Evolutionary conservation across 2,113 vertebrate species (phyloP), one percentile per base, ranked within the genome.

Genomic region (Ciconia stormi): DNA sequence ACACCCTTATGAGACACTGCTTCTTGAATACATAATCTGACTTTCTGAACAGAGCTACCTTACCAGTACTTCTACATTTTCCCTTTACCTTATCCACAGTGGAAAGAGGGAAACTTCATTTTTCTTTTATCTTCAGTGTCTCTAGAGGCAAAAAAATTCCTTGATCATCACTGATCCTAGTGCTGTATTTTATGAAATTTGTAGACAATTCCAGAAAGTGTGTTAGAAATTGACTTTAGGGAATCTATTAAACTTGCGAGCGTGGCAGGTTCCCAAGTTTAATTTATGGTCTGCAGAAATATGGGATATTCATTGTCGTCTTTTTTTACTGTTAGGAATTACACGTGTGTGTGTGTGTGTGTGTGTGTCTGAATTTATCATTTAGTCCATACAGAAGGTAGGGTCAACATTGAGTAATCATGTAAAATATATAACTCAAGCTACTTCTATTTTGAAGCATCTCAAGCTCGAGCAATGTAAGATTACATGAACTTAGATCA

Each of bases 231-330:
- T 96, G 65, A 97, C 95, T 97, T 86, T 66, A 86, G 69, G 62
- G 92, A 97, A 97, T 97, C 89, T 93, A 84, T 97, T 97, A 97
- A 97, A 96, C 73, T 97, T 96, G n/a, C 2, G 25, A 94, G 44
- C 16, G 17, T 98, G 96, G 91, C 93, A 94, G 78, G 34, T 93
- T 89, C 91, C 94, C 94, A 96, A 88, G 71, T 82, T 93, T 95
- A 97, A 98, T 98, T 97, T 98, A 98, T 90, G 74, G 66, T 92
- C 95, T 97, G 93, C 93, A 98, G 95, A 98, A 96, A 97, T 97
- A 97, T 65, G 97, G 90, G 90, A 65, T 95, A 93, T 97, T 97
- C 93, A 96, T 96, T 97, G 95, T 98, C 32, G 9, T 94, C 62
- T 72, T 90, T 97, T 97, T 95, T 89, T 97, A 63, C 91, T 90